These are phyloP conservation scores for Pseudopipra pipra DNA, from an alignment of 2,113 vertebrate genomes.

Conservation along the genomic window DNA sequence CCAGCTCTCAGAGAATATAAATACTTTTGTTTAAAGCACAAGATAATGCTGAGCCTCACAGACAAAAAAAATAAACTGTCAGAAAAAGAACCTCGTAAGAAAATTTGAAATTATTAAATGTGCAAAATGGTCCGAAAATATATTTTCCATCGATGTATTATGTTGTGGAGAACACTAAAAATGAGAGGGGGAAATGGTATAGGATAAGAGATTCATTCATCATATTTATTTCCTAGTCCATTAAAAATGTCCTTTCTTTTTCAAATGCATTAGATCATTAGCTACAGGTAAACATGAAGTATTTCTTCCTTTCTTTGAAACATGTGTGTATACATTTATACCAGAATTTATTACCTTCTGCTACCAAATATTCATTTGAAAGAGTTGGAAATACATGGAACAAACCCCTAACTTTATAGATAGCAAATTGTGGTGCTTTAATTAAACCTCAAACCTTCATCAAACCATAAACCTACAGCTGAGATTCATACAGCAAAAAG, in stretches of 20 bases:
- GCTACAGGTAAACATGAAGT: not conserved
- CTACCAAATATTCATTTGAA: not conserved
- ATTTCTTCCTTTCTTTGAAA: not conserved
- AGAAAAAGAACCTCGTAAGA: not conserved
- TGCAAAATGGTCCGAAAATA: not conserved
- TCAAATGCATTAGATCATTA: not conserved
- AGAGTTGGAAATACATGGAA: constrained; percentile 1
- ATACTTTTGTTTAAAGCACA: not conserved
- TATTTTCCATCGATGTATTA: not conserved
- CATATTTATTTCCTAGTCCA: not conserved
- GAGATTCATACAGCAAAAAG: constrained; percentile 59
- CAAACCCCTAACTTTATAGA: constrained; percentile 1
- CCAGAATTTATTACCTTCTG: not conserved
- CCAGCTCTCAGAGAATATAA: not conserved
- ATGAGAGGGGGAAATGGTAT: not conserved
- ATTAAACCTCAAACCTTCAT: constrained; percentile 39
- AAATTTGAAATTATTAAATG: not conserved
- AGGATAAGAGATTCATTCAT: not conserved
- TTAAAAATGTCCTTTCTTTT: not conserved
- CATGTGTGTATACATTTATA: not conserved
- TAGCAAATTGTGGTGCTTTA: constrained; percentile 44
- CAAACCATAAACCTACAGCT: constrained; percentile 51
- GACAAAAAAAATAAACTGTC: not conserved
- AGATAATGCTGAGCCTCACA: not conserved
- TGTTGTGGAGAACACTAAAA: not conserved